Conservation (phyloP, 2,797 vertebrate genomes). For the Perodicticus potto region DNA sequence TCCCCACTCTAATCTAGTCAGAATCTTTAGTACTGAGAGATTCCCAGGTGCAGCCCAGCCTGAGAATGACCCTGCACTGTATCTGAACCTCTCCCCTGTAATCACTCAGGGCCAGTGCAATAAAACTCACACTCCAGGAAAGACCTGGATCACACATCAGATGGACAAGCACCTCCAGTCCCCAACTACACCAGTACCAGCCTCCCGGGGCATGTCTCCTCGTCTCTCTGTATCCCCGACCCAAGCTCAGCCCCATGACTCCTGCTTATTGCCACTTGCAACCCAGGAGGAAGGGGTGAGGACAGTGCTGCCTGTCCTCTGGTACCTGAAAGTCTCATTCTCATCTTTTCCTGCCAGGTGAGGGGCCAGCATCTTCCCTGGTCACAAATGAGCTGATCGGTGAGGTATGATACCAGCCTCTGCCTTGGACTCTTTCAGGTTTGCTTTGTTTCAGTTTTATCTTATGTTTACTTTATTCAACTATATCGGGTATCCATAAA, state of each 20-base stretch:
- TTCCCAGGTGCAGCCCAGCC: neutral
- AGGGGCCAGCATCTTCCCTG: neutral
- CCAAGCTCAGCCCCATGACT: neutral
- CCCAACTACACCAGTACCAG: accelerated
- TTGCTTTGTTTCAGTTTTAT: neutral
- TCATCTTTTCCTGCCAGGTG: neutral
- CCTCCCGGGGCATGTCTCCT: neutral
- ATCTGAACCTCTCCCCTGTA: neutral
- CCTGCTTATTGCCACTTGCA: neutral
- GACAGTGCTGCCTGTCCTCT: neutral
- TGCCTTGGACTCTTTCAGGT: neutral
- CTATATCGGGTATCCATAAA: neutral
- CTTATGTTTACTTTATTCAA: neutral
- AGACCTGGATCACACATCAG: accelerated
- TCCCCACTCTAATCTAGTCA: neutral
- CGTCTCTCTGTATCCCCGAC: accelerated
- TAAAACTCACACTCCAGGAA: neutral
- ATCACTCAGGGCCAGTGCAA: accelerated
- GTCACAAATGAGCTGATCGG: accelerated
- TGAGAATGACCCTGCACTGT: neutral
- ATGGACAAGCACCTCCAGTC: neutral
- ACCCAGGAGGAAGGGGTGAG: accelerated
- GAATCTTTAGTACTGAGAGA: neutral
- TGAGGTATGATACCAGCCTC: neutral
- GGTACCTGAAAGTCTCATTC: neutral